Percentiles rank a stretch among this genome's conserved stretches.
Evolutionary conservation across 2,113 vertebrate genomes (phyloP).

Genomic region (Alexandromys fortis): DNA sequence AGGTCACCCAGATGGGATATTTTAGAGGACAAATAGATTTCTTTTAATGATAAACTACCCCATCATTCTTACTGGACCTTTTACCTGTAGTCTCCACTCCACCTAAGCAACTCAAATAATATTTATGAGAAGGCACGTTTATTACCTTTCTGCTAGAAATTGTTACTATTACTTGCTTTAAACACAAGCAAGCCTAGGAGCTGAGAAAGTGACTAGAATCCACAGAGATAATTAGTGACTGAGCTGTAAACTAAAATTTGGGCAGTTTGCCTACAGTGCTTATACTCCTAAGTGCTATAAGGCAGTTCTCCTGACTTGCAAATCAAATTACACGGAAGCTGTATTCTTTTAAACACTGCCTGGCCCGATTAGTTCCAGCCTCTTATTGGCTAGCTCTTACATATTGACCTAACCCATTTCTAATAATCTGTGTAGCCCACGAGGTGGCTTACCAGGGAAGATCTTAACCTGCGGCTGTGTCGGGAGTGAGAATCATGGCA

Average conservation of each 20-base stretch:
- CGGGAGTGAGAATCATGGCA: too few species aligned
- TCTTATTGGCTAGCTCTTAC: too few species aligned
- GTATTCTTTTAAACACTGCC: too few species aligned
- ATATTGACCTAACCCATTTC: too few species aligned
- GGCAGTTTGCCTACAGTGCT: not conserved
- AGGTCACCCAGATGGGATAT: not conserved
- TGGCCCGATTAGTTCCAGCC: too few species aligned
- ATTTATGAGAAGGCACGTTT: not conserved
- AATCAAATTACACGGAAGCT: not conserved
- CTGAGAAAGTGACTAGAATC: not conserved
- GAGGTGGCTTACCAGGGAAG: too few species aligned
- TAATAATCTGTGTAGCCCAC: too few species aligned
- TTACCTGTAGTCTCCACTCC: not conserved
- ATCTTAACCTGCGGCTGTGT: too few species aligned
- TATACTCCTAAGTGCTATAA: not conserved
- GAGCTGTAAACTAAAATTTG: not conserved
- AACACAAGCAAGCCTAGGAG: not conserved
- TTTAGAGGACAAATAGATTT: not conserved
- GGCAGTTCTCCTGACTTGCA: not conserved
- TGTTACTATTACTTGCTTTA: not conserved
- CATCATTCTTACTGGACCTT: not conserved
- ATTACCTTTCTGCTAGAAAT: conserved; percentile 12
- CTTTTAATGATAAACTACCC: not conserved
- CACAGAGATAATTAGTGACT: not conserved
- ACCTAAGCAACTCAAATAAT: not conserved